These are phyloP conservation scores for Petroica traversi DNA, from an alignment of 2,113 vertebrate genomes.

Conservation along the genomic window DNA sequence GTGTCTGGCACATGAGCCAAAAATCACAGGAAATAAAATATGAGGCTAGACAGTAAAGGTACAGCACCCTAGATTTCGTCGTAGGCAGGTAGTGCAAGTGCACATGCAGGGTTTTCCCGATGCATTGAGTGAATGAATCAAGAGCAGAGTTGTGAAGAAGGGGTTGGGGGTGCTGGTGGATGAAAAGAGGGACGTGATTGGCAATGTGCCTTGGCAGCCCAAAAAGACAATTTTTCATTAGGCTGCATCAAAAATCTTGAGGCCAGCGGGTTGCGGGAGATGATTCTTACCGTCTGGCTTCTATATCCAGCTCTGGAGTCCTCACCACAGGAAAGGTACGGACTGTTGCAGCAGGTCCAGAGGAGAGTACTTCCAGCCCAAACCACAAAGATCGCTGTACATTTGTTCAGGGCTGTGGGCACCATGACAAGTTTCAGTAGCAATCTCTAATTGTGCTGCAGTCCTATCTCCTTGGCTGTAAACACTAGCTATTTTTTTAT, in stretches of 20 bases:
- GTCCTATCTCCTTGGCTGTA: not conserved
- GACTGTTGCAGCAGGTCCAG: not conserved
- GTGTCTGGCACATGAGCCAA: not conserved
- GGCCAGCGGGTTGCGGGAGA: not conserved
- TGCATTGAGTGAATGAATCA: not conserved
- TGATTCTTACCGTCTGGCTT: not conserved
- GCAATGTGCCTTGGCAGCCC: not conserved
- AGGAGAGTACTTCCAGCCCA: not conserved
- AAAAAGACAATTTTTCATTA: not conserved
- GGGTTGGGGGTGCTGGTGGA: accelerated
- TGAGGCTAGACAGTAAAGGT: not conserved
- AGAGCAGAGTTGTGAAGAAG: not conserved
- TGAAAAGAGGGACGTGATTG: not conserved
- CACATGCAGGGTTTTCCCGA: accelerated
- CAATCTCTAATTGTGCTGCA: not conserved
- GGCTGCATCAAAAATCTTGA: not conserved
- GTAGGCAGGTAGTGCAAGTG: not conserved
- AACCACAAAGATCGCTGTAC: not conserved
- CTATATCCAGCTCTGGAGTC: accelerated
- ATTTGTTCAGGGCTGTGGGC: accelerated
- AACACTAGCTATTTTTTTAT: not conserved
- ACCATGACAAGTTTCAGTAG: not conserved
- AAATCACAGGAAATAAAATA: not conserved
- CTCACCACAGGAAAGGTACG: not conserved
- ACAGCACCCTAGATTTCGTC: not conserved